phyloP scores from a whole-genome alignment of 2,888 invertebrate genomes.

The Cotesia congregata region DNA sequence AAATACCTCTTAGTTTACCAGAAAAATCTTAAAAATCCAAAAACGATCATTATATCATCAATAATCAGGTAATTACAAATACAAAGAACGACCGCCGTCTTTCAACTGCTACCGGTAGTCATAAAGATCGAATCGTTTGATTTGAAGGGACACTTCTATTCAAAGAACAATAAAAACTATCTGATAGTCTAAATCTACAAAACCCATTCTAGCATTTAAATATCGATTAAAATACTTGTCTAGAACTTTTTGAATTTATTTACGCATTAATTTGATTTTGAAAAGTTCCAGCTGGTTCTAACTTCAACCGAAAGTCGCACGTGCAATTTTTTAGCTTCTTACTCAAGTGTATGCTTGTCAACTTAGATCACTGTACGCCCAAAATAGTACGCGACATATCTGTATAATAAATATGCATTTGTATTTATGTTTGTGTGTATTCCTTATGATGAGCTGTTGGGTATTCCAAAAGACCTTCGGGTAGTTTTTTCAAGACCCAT shows the following conservation, averaged over 20 bases:
- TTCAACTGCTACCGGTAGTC: slow-evolving; percentile 30
- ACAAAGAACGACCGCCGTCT: slow-evolving; percentile 26
- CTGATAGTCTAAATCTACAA: not conserved
- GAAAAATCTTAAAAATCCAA: not conserved
- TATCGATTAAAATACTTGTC: not conserved
- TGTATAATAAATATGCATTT: slow-evolving; percentile 25
- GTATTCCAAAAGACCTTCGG: not conserved
- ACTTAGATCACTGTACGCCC: slow-evolving; percentile 55
- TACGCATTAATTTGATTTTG: not conserved
- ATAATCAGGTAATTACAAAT: not conserved
- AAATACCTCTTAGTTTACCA: too few species aligned
- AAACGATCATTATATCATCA: not conserved
- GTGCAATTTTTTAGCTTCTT: not conserved
- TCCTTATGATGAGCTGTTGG: not conserved
- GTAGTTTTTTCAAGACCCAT: not conserved
- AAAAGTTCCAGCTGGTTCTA: not conserved
- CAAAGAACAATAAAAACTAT: not conserved
- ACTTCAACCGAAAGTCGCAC: not conserved
- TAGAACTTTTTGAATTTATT: not conserved
- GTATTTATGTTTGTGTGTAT: slow-evolving; percentile 5
- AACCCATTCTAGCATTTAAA: not conserved
- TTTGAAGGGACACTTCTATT: not conserved
- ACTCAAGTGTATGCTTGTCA: slow-evolving; percentile 47
- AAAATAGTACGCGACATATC: slow-evolving; percentile 46
- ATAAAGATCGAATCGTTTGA: slow-evolving; percentile 25